Percentiles rank a stretch among this genome's conserved stretches.
phyloP scores from a whole-genome alignment of 2,888 invertebrate species.

The Lepidochitona cinerea region DNA sequence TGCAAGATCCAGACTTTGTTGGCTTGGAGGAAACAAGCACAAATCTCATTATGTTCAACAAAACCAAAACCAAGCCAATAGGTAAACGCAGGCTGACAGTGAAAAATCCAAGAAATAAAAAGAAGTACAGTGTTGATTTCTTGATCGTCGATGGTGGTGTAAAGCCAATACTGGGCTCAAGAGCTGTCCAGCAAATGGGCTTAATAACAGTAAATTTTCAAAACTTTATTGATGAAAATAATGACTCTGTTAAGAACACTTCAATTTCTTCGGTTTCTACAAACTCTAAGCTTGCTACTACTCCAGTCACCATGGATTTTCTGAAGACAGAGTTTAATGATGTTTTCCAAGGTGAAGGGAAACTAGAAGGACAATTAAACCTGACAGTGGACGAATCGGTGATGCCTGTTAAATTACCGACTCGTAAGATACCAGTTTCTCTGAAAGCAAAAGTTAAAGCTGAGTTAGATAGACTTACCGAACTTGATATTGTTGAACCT shows the following conservation, averaged over 20 bases:
- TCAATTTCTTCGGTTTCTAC: background rate
- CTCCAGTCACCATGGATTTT: background rate
- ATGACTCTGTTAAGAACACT: background rate
- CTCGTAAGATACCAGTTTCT: too few relatives aligned
- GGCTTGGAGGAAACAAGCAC: background rate
- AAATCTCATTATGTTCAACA: background rate
- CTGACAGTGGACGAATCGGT: slow-evolving; percentile 4
- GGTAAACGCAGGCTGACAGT: background rate
- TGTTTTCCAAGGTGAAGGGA: background rate
- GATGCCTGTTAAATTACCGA: background rate
- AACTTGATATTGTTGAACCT: slow-evolving; percentile 7
- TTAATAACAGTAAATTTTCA: background rate
- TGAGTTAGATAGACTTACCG: slow-evolving; percentile 3
- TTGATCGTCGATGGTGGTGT: background rate
- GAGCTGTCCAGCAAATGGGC: background rate
- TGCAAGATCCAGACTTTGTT: background rate
- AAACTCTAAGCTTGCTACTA: background rate
- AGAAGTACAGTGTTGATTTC: slow-evolving; percentile 4
- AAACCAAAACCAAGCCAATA: background rate
- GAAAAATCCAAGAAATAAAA: background rate
- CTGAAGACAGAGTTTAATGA: background rate
- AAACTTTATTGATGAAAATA: background rate
- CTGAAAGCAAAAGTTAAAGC: background rate
- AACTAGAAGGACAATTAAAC: too few relatives aligned
- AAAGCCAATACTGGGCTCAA: background rate